phyloP scores from a whole-genome alignment of 2,888 invertebrate genomes.

The Limnephilus lunatus region DNA sequence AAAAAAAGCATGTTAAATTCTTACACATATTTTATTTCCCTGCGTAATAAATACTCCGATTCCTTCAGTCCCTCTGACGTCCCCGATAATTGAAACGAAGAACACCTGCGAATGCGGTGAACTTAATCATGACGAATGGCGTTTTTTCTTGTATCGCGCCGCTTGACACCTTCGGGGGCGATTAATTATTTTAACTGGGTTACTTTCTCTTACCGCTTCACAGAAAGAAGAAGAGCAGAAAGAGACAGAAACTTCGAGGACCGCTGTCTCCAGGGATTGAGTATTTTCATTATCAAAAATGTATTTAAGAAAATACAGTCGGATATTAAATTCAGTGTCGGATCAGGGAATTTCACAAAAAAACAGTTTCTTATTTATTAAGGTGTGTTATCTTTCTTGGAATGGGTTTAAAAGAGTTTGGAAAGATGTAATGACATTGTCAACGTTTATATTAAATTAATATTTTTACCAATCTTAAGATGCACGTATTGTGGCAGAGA shows the following conservation, averaged over 20 bases:
- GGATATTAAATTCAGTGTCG: neutral
- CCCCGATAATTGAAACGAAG: conserved; percentile 65
- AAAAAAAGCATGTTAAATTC: neutral
- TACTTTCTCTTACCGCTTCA: conserved; percentile 54
- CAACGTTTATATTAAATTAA: too few species aligned
- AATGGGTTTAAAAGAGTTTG: too few species aligned
- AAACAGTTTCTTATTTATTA: too few species aligned
- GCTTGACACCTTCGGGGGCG: conserved; percentile 46
- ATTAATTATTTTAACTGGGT: conserved; percentile 64
- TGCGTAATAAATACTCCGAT: conserved; percentile 61
- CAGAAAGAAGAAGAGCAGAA: neutral
- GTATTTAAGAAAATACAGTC: neutral
- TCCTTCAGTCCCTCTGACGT: conserved; percentile 59
- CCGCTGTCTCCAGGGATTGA: neutral
- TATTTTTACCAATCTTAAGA: too few species aligned
- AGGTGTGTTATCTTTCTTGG: too few species aligned
- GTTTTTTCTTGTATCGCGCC: conserved; percentile 49
- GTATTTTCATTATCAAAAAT: neutral
- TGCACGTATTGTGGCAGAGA: too few species aligned
- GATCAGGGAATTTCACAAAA: neutral
- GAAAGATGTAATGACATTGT: too few species aligned
- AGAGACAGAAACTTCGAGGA: neutral
- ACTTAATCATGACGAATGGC: conserved; percentile 63
- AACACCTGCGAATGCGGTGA: conserved; percentile 64
- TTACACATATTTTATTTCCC: neutral